These are phyloP conservation scores for Mesaphorura yosii DNA, from an alignment of 1,140 invertebrate genomes.

Conservation along the genomic window DNA sequence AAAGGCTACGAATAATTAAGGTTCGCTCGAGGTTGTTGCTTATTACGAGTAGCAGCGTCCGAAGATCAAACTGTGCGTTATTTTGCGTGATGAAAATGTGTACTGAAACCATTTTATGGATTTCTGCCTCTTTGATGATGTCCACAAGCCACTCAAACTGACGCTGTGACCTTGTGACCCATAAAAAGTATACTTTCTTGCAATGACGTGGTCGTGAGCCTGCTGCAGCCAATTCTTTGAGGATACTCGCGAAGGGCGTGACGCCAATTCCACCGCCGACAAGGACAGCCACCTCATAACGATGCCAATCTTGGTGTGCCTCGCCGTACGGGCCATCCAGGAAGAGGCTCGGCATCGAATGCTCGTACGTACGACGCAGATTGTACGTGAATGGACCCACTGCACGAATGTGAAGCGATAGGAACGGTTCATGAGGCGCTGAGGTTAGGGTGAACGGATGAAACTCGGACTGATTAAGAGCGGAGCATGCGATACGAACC, in stretches of 20 bases:
- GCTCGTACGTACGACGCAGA: conserved; percentile 43
- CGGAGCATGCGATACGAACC: conserved; percentile 44
- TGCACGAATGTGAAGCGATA: conserved; percentile 43
- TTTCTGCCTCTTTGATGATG: conserved; percentile 42
- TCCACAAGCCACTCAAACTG: conserved; percentile 52
- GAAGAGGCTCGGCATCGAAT: conserved; percentile 36
- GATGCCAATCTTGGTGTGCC: conserved; percentile 48
- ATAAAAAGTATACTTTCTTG: conserved; percentile 41
- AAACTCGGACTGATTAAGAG: conserved; percentile 41
- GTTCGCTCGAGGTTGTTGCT: too few relatives aligned
- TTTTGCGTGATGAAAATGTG: conserved; percentile 46
- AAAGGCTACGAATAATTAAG: too few relatives aligned
- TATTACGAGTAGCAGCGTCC: neutral
- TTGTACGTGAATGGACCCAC: conserved; percentile 48
- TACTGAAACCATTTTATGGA: conserved; percentile 37
- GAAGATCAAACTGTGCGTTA: neutral
- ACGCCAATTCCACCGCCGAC: conserved; percentile 48
- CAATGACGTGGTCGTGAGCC: conserved; percentile 23
- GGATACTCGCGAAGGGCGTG: conserved; percentile 48
- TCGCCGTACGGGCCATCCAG: conserved; percentile 46
- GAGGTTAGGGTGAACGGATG: conserved; percentile 50
- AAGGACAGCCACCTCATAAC: conserved; percentile 45
- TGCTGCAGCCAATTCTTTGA: conserved; percentile 38
- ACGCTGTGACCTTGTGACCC: conserved; percentile 47
- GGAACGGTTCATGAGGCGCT: conserved; percentile 43